phyloP scores from a whole-genome alignment of 30 jellyfish, hydroid and myxozoan species.

The Aurelia aurita region DNA sequence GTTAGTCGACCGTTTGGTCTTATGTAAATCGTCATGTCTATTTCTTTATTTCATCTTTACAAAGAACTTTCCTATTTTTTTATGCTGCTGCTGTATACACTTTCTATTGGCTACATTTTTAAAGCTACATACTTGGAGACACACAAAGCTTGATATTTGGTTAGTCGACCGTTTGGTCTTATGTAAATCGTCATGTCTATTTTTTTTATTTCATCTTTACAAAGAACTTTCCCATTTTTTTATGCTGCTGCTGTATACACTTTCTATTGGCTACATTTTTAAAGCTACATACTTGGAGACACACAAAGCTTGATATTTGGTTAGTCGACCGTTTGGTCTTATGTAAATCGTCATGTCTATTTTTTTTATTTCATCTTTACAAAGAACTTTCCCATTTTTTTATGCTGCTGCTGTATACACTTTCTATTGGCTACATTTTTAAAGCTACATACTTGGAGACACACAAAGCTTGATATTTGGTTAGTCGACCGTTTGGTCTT shows the following conservation, averaged over 20 bases:
- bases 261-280: too few species aligned
- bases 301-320: constrained; percentile 90
- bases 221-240: neutral
- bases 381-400: neutral
- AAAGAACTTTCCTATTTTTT: neutral
- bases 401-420: neutral
- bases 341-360: neutral
- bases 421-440: too few species aligned
- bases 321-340: constrained; percentile 70
- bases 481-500: too few species aligned
- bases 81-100: neutral
- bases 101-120: too few species aligned
- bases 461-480: constrained; percentile 83
- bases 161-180: constrained; percentile 70
- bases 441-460: constrained; percentile 98
- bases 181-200: neutral
- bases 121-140: constrained; percentile 98
- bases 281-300: constrained; percentile 98
- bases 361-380: neutral
- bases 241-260: neutral
- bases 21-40: neutral
- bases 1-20: constrained; percentile 73
- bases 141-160: constrained; percentile 90
- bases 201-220: neutral
- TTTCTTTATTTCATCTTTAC: neutral